Evolutionary conservation across 92 coral and sea anemone genomes (phyloP).

Genomic region (Paragorgia papillata): DNA sequence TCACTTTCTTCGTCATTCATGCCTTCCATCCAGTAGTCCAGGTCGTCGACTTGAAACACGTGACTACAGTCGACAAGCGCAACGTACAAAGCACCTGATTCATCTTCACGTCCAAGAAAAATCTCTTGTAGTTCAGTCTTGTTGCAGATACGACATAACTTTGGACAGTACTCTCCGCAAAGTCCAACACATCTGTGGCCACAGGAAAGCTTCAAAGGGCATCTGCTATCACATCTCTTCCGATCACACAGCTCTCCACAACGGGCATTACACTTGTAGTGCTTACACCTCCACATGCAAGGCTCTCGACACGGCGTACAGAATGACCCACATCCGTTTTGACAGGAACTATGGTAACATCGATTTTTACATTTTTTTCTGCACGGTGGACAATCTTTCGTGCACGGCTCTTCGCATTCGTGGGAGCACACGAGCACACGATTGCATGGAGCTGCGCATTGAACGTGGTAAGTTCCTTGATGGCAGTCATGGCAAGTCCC

Average conservation of each 20-base stretch:
- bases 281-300: constrained; percentile 64
- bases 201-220: constrained; percentile 50
- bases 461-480: constrained; percentile 51
- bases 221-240: constrained; percentile 57
- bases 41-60: constrained; percentile 51
- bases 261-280: constrained; percentile 57
- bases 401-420: constrained; percentile 59
- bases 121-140: constrained; percentile 48
- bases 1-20: constrained; percentile 8
- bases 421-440: constrained; percentile 72
- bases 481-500: constrained; percentile 60
- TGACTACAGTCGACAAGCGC: constrained; percentile 73
- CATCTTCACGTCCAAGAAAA: constrained; percentile 12
- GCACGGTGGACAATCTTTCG: constrained; percentile 79
- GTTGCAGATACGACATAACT: constrained; percentile 61
- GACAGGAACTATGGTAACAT: constrained; percentile 61
- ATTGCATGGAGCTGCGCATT: constrained; percentile 59
- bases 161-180: constrained; percentile 80
- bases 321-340: constrained; percentile 45
- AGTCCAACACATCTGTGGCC: constrained; percentile 54
- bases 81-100: constrained; percentile 45
- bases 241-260: constrained; percentile 67
- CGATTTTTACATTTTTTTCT: constrained; percentile 53
- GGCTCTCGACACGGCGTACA: constrained; percentile 62
- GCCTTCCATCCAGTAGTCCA: constrained; percentile 68